Base-by-base conservation (phyloP, 2,113 vertebrate genomes). In the Ptilorrhoa leucosticta region DNA sequence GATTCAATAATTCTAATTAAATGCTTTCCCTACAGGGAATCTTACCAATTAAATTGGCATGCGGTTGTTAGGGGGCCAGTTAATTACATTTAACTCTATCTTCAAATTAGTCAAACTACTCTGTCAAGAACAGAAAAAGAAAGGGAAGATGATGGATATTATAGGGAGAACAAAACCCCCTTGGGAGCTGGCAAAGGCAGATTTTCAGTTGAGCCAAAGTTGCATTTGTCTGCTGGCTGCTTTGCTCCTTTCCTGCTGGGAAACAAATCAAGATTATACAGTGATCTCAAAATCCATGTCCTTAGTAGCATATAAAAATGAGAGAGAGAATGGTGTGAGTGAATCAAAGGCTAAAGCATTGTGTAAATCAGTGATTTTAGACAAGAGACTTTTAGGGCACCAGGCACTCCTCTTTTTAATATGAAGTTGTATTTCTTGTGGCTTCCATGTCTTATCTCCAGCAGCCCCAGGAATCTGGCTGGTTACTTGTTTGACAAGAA, bases 61-160 rank as follows among this genome's bases (percentile, higher is more conserved):
- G 15, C 76, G 76, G 77, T 95, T 95, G 89, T 96, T 96, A 96
- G 84, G 69, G 92, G 86, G 78, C 15, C 87, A 94, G 65, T 97
- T 97, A 97, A 97, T 97, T 96, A 97, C 96, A 96, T 97, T 96
- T 96, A 96, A 95, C 92, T 96, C 81, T 91, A 42, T 97, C 81
- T 96, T 96, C 89, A 94, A 91, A 95, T 96, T 97, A 95, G 83
- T 88, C 88, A 92, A 96, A 94, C 86, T 90, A 77, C 47, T 92
- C 76, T 94, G 86, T 96, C 86, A 90, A 90, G 85, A 82, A 75
- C 89, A 83, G 92, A 80, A 91, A 35, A 81, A 93, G 66, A 73
- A 80, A 88, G 73, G 35, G 22, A 54, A 94, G 69, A 78, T 88
- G 83, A 92, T 85, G 57, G 88, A 78, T 94, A 93, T 95, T 96